phyloP scores from a whole-genome alignment of 2,113 vertebrate genomes.

The Cinclus cinclus region DNA sequence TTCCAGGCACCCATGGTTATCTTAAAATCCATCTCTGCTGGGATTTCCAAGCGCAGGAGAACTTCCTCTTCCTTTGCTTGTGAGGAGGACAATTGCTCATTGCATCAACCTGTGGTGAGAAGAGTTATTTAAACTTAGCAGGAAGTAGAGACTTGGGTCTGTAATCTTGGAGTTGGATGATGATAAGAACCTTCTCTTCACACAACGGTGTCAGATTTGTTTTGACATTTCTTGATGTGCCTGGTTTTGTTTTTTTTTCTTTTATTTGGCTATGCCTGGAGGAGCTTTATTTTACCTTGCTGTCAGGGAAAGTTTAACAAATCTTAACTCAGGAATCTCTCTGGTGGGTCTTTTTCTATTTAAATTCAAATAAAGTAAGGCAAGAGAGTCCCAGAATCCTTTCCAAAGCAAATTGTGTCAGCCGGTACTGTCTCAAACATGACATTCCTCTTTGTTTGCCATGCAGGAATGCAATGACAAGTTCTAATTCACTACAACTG shows the following conservation, averaged over 20 bases:
- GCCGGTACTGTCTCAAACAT: background rate
- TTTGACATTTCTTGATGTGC: background rate
- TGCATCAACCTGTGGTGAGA: background rate
- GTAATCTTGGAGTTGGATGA: background rate
- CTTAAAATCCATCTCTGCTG: background rate
- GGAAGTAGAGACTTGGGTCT: background rate
- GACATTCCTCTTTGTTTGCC: background rate
- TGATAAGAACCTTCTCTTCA: background rate
- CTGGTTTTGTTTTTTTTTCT: background rate
- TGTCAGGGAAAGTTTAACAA: background rate
- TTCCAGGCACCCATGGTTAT: background rate
- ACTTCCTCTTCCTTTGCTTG: background rate
- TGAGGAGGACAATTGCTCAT: background rate
- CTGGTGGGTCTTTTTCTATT: background rate
- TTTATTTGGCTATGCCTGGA: background rate
- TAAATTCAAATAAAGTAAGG: background rate
- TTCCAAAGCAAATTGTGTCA: background rate
- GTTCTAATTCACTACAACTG: background rate
- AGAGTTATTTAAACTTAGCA: background rate
- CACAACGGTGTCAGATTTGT: background rate
- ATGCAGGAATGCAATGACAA: background rate
- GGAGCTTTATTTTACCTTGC: background rate
- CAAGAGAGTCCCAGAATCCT: background rate
- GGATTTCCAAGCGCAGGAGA: background rate
- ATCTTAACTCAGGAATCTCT: conserved; percentile 66